A percentile compares a stretch with the other conserved stretches of the same genome.
Conservation (phyloP, 2,888 invertebrate genomes). For the Eristalinus sepulchralis region DNA sequence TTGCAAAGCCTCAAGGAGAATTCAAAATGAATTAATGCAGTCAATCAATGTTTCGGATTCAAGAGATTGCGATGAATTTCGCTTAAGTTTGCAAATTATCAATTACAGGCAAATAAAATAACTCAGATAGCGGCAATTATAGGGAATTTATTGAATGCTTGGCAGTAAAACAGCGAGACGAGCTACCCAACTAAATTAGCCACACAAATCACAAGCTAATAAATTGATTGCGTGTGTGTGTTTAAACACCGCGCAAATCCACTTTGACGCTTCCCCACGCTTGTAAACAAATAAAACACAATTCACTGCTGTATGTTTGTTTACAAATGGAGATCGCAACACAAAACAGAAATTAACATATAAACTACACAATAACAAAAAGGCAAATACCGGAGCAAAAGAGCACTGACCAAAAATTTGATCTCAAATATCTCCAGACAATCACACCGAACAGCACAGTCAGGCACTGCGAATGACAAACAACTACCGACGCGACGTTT, state of each 20-base stretch:
- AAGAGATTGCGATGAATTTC: background rate
- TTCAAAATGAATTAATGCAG: background rate
- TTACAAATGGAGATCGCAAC: slow-evolving; percentile 10
- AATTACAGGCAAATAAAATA: background rate
- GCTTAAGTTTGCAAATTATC: background rate
- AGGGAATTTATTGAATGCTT: slow-evolving; percentile 21
- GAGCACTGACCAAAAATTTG: slow-evolving; percentile 38
- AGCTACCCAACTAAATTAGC: slow-evolving; percentile 10
- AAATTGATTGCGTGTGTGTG: background rate
- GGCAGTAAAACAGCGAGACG: slow-evolving; percentile 8
- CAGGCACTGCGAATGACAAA: background rate
- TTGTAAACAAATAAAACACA: background rate
- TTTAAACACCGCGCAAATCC: slow-evolving; percentile 6
- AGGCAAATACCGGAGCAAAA: slow-evolving; percentile 24
- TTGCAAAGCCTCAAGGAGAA: background rate
- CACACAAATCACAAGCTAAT: slow-evolving; percentile 21
- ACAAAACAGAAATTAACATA: slow-evolving; percentile 9
- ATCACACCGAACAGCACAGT: background rate
- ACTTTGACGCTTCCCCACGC: background rate
- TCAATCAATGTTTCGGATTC: background rate
- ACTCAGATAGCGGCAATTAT: slow-evolving; percentile 6
- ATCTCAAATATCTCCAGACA: slow-evolving; percentile 4
- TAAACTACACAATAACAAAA: background rate
- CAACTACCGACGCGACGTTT: background rate
- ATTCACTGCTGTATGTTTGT: slow-evolving; percentile 5